Conservation (phyloP, 2,888 invertebrate species). For the Himalopsyche tibetana region DNA sequence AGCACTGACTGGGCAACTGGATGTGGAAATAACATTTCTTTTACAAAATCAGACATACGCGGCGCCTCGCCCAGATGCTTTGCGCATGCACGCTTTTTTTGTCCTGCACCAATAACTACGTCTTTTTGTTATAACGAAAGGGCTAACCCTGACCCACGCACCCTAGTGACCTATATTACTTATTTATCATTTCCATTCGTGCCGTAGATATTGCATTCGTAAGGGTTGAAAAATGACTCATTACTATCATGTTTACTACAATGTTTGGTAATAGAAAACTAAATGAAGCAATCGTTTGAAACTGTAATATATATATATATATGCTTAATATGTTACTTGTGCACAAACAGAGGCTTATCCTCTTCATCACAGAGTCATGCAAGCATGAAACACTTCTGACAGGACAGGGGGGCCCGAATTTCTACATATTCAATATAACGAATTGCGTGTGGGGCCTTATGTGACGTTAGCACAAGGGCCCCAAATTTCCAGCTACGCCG, state of each 20-base stretch:
- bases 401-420: too few species aligned
- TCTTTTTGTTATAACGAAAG: neutral
- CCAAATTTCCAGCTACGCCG: too few species aligned
- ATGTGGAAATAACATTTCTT: slow-evolving; percentile 46
- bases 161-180: neutral
- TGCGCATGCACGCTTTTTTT: slow-evolving; percentile 26
- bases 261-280: neutral
- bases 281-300: too few species aligned
- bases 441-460: too few species aligned
- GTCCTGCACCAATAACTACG: slow-evolving; percentile 37
- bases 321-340: too few species aligned
- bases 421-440: too few species aligned
- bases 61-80: slow-evolving; percentile 20
- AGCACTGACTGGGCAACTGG: slow-evolving; percentile 21
- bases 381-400: too few species aligned
- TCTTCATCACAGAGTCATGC: too few species aligned
- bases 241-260: too few species aligned
- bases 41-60: neutral
- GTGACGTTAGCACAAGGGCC: too few species aligned
- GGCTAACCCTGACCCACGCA: slow-evolving; percentile 37
- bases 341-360: too few species aligned
- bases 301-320: too few species aligned
- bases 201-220: neutral
- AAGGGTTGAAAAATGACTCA: neutral
- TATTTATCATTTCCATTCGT: neutral